phyloP scores from a whole-genome alignment of 2,113 vertebrate genomes.

The Lepidothrix coronata region DNA sequence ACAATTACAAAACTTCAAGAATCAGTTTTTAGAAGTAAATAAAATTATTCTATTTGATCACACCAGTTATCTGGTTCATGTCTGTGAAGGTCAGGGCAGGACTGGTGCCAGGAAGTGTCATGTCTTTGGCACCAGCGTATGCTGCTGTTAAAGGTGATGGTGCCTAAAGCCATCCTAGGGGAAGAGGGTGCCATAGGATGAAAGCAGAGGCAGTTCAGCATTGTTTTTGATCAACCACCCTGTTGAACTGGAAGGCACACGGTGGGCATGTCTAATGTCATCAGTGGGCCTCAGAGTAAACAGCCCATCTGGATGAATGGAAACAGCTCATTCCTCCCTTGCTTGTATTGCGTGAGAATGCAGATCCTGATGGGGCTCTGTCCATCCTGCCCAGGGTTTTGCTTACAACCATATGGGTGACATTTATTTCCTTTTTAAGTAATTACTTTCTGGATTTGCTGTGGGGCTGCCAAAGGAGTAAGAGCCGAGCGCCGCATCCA shows the following conservation, averaged over 20 bases:
- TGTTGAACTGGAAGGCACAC: neutral
- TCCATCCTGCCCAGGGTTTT: neutral
- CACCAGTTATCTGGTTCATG: neutral
- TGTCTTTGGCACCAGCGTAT: neutral
- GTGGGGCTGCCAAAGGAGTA: constrained; percentile 25
- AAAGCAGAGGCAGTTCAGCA: neutral
- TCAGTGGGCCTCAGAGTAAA: neutral
- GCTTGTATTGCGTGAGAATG: neutral
- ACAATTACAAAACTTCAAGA: neutral
- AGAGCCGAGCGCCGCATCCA: neutral
- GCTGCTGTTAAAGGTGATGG: neutral
- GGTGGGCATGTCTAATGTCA: neutral
- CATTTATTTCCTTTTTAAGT: constrained; percentile 69
- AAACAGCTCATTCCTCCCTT: neutral
- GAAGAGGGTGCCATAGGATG: neutral
- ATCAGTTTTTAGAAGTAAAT: neutral
- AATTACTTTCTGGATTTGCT: constrained; percentile 20
- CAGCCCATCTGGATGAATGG: neutral
- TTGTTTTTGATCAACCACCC: neutral
- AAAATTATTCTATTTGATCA: neutral
- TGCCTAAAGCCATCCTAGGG: neutral
- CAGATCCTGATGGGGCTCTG: neutral
- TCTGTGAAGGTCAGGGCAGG: neutral
- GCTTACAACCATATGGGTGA: constrained; percentile 4
- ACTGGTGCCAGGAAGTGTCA: neutral